Percentiles rank a stretch among this genome's conserved stretches.
phyloP scores from a whole-genome alignment of 2,113 vertebrate genomes.

The Oriolus oriolus region DNA sequence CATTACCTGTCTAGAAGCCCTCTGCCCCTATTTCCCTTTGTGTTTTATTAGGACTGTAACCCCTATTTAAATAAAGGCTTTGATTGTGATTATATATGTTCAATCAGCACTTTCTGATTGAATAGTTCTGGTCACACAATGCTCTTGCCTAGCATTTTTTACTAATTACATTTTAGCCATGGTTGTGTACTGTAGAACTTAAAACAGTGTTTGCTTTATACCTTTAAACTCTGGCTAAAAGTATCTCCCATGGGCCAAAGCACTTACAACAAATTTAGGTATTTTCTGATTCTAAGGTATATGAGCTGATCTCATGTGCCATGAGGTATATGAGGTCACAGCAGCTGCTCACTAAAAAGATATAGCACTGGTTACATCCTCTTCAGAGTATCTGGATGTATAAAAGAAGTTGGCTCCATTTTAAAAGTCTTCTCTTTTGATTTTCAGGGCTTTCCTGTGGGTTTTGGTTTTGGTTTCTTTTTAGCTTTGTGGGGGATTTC shows the following conservation, averaged over 20 bases:
- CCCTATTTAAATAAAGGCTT: constrained; percentile 87
- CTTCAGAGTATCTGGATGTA: not conserved
- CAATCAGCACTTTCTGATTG: constrained; percentile 83
- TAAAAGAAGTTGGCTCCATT: not conserved
- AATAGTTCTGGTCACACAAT: constrained; percentile 73
- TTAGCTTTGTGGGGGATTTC: not conserved
- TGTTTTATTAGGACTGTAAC: constrained; percentile 87
- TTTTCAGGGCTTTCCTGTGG: not conserved
- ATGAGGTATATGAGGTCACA: not conserved
- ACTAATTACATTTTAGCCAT: constrained; percentile 78
- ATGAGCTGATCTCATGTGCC: not conserved
- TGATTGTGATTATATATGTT: constrained; percentile 81
- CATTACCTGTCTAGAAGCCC: constrained; percentile 84
- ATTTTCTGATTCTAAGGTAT: not conserved
- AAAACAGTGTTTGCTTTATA: constrained; percentile 45
- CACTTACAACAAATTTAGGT: not conserved
- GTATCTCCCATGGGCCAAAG: not conserved
- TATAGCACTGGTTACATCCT: not conserved
- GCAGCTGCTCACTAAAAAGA: not conserved
- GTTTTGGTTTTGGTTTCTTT: not conserved
- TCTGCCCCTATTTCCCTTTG: constrained; percentile 82
- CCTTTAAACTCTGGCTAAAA: constrained; percentile 53
- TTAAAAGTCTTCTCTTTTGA: not conserved
- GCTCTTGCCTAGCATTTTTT: constrained; percentile 70
- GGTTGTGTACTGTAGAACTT: constrained; percentile 57